These are phyloP conservation scores for Pachypsylla venusta DNA, from an alignment of 1,140 invertebrate genomes.

Conservation along the genomic window DNA sequence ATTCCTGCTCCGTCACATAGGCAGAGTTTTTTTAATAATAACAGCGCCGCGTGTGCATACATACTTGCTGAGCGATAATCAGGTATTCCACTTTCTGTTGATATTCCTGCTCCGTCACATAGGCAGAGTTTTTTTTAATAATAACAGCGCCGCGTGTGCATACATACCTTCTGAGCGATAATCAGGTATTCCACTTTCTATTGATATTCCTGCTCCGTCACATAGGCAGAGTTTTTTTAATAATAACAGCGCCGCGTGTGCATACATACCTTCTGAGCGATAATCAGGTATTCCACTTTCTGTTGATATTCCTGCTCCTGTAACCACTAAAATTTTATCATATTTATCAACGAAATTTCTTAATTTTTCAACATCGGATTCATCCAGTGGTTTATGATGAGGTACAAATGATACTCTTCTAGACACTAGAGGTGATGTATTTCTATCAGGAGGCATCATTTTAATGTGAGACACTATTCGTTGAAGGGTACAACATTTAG, in stretches of 20 bases:
- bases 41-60: too few relatives aligned
- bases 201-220: conserved; percentile 93
- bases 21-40: too few relatives aligned
- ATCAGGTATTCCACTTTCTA: conserved; percentile 86
- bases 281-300: conserved; percentile 92
- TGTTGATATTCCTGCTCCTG: conserved; percentile 90
- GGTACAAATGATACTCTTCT: conserved; percentile 43
- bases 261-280: conserved; percentile 76
- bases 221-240: too few relatives aligned
- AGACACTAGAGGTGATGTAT: neutral
- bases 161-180: conserved; percentile 87
- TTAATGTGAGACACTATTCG: too few relatives aligned
- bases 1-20: conserved; percentile 94
- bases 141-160: too few relatives aligned
- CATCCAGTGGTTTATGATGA: conserved; percentile 44
- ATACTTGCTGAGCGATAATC: conserved; percentile 88
- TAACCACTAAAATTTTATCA: conserved; percentile 54
- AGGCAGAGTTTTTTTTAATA: too few relatives aligned
- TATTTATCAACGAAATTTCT: conserved; percentile 43
- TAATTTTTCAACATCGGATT: conserved; percentile 43
- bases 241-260: too few relatives aligned
- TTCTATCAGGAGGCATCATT: too few relatives aligned
- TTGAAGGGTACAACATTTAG: too few relatives aligned
- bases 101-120: conserved; percentile 93
- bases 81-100: conserved; percentile 87